Evolutionary conservation across 2,113 vertebrate genomes (phyloP), one percentile per base, ranked within the genome.

Genomic region (Platichthys stellatus): DNA sequence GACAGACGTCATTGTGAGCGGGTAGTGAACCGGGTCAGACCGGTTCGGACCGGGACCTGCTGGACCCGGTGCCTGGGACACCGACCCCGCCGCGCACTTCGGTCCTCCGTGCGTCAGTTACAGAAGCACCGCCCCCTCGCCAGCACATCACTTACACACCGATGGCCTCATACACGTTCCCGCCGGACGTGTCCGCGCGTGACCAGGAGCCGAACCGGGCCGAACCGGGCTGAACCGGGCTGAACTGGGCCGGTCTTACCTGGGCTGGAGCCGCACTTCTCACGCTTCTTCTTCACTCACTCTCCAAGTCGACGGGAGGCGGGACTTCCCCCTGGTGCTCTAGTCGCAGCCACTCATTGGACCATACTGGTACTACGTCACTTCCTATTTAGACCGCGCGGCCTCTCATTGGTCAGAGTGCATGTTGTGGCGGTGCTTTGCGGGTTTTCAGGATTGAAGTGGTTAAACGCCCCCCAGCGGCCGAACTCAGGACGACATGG

Each of bases 281-380:
- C 35, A 21, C 72, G 45, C 62, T 47, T 83, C 51, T 80, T 69
- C 65, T 80, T 5, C 38, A 47, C 47, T 23, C 80, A 80, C 81
- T 79, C 71, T 85, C 62, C 17, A 64, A 66, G 74, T 70, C 76
- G 67, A 69, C 54, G 23, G 13, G n/a, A 38, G 56, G 83, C 77
- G 72, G 89, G 77, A 4, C 75, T 82, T 90, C 83, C 77, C 47
- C 0, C 63, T 74, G 6, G 18, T 10, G 12, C 54, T 8, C 3
- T 2, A 14, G 10, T 82, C 13, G 7, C 14, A 28, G 56, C 40
- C 11, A 14, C 23, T 1, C 58, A 86, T 86, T 86, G 84, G 83
- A 2, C 17, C 2, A 9, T 40, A 4, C 0, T 4, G 0, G 0
- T 0, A 0, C 0, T 3, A 69, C 88, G 82, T 88, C 84, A 89